These are phyloP conservation scores for Eupristina koningsbergeri DNA, from an alignment of 1,140 invertebrate species.

Conservation along the genomic window DNA sequence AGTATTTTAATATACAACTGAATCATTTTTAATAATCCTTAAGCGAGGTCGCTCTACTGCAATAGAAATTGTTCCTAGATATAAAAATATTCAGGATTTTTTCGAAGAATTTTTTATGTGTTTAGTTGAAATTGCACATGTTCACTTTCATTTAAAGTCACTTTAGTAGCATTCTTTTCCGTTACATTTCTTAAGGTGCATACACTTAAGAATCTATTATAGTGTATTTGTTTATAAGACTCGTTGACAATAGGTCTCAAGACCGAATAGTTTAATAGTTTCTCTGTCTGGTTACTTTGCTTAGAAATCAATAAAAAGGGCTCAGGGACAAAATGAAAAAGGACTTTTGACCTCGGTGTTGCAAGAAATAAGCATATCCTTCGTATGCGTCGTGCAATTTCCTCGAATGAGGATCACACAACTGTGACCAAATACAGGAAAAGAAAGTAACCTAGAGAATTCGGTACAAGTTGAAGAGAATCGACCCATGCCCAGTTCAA, in stretches of 20 bases:
- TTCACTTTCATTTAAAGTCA: too few species aligned
- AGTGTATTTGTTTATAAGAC: background rate
- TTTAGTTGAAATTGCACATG: too few species aligned
- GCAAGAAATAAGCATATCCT: background rate
- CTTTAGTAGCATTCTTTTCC: background rate
- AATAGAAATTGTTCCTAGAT: background rate
- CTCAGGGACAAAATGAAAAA: background rate
- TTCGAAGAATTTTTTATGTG: background rate
- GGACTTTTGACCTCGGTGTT: background rate
- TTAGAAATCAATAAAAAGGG: background rate
- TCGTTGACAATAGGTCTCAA: background rate
- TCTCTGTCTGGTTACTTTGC: background rate
- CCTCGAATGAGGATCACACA: background rate
- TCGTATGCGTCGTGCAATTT: slow-evolving; percentile 33
- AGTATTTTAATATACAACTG: background rate
- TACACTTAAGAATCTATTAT: background rate
- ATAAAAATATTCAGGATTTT: background rate
- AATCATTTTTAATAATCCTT: background rate
- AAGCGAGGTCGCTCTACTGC: background rate
- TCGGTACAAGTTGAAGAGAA: slow-evolving; percentile 7
- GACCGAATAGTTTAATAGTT: background rate
- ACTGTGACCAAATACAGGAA: background rate
- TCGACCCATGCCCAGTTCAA: slow-evolving; percentile 9
- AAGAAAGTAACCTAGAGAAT: slow-evolving; percentile 4
- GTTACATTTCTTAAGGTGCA: background rate